Conservation (phyloP, 2,113 vertebrate genomes). For the Chionomys nivalis region DNA sequence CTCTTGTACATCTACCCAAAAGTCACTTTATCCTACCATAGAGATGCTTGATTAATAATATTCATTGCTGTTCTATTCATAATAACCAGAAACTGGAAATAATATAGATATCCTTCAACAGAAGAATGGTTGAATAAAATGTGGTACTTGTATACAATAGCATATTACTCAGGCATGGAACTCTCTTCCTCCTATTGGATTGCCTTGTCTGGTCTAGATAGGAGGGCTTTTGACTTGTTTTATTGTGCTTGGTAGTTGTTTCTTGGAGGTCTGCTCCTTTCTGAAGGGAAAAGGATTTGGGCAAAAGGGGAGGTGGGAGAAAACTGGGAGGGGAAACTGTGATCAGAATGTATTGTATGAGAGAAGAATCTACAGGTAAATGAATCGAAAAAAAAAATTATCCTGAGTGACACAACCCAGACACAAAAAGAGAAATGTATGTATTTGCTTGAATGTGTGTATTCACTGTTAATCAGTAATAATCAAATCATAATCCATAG, state of each 20-base stretch:
- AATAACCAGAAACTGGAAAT: background rate
- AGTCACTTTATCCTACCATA: background rate
- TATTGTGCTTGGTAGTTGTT: background rate
- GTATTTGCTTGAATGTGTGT: background rate
- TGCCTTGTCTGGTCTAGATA: background rate
- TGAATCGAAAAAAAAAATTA: background rate
- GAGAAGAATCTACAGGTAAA: background rate
- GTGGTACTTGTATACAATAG: background rate
- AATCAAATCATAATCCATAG: background rate
- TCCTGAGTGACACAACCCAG: background rate
- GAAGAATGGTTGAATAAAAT: background rate
- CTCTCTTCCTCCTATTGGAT: background rate
- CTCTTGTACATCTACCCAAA: background rate
- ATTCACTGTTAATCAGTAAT: background rate
- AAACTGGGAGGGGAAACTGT: background rate
- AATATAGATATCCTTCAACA: background rate
- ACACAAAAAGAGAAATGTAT: background rate
- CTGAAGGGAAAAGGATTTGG: background rate
- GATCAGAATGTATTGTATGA: background rate
- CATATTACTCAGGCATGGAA: background rate
- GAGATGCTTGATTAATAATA: background rate
- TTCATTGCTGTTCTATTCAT: background rate
- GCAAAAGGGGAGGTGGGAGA: background rate
- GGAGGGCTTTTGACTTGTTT: background rate
- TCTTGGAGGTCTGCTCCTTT: background rate